These are phyloP conservation scores for Lagocephalus sceleratus DNA, from an alignment of 2,797 vertebrate species.

Conservation along the genomic window DNA sequence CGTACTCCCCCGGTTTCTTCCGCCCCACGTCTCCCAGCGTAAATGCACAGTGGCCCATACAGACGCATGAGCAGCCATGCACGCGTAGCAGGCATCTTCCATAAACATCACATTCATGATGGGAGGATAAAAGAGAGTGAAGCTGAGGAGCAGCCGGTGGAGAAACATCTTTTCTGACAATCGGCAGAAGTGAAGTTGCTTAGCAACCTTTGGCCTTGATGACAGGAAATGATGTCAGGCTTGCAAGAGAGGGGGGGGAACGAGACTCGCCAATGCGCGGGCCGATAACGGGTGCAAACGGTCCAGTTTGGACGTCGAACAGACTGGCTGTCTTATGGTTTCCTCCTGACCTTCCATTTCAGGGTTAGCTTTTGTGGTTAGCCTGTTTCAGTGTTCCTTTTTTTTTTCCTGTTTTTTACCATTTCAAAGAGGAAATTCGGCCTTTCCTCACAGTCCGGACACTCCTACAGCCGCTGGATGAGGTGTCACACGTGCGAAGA, in stretches of 20 bases:
- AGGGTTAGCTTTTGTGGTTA: background rate
- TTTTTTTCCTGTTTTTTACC: too few relatives aligned
- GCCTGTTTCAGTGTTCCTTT: background rate
- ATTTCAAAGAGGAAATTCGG: too few relatives aligned
- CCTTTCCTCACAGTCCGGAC: too few relatives aligned
- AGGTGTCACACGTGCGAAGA: background rate
- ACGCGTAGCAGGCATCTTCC: constrained; percentile 25
- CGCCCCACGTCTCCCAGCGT: constrained; percentile 14
- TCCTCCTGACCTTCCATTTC: background rate
- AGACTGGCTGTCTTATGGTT: background rate
- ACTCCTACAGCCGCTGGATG: too few relatives aligned
- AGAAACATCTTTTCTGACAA: constrained; percentile 61
- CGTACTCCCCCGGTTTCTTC: constrained; percentile 1
- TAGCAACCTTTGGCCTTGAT: constrained; percentile 79
- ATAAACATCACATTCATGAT: constrained; percentile 23
- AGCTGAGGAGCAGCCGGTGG: constrained; percentile 18
- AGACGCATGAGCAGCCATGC: constrained; percentile 31
- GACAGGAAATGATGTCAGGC: constrained; percentile 65
- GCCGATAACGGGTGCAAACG: constrained; percentile 24
- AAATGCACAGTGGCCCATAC: constrained; percentile 27
- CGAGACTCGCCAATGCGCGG: constrained; percentile 26
- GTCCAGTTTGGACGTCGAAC: background rate
- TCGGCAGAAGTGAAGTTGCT: constrained; percentile 70
- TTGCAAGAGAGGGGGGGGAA: constrained; percentile 16
- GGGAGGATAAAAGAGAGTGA: constrained; percentile 14